Conservation (phyloP, 2,113 vertebrate genomes). For the Barbus barbus region DNA sequence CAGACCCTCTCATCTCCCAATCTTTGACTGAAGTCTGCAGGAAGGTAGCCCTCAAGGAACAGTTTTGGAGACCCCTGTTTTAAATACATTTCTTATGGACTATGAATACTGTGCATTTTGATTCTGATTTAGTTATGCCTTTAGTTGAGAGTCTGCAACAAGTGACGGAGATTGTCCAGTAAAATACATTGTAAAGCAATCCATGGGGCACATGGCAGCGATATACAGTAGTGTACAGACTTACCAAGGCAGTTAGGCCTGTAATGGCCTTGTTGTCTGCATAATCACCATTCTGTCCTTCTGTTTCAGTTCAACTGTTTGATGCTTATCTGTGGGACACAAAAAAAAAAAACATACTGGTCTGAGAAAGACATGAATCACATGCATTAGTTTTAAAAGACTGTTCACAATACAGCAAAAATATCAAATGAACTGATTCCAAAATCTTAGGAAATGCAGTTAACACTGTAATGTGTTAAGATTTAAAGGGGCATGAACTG, state of each 20-base stretch:
- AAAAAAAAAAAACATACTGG: constrained; percentile 45
- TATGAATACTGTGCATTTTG: neutral
- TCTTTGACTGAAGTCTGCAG: too few species aligned
- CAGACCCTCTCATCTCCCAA: too few species aligned
- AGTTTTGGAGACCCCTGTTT: too few species aligned
- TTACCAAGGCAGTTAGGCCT: constrained; percentile 62
- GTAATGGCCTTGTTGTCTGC: constrained; percentile 36
- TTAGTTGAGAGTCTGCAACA: neutral
- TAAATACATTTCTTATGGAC: neutral
- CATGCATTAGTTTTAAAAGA: neutral
- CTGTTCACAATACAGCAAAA: neutral
- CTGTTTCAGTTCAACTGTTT: constrained; percentile 46
- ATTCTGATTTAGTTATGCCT: neutral
- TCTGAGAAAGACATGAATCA: neutral
- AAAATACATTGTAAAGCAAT: neutral
- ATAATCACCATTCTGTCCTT: constrained; percentile 50
- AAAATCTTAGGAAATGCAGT: neutral
- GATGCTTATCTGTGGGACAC: constrained; percentile 68
- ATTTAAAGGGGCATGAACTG: neutral
- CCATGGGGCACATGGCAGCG: neutral
- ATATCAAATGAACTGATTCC: neutral
- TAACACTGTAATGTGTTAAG: neutral
- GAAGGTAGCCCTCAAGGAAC: too few species aligned
- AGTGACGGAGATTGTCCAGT: neutral
- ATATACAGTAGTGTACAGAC: constrained; percentile 35